Base-by-base conservation (phyloP, 2,888 invertebrate species). In the Carpatolechia fugitivella region DNA sequence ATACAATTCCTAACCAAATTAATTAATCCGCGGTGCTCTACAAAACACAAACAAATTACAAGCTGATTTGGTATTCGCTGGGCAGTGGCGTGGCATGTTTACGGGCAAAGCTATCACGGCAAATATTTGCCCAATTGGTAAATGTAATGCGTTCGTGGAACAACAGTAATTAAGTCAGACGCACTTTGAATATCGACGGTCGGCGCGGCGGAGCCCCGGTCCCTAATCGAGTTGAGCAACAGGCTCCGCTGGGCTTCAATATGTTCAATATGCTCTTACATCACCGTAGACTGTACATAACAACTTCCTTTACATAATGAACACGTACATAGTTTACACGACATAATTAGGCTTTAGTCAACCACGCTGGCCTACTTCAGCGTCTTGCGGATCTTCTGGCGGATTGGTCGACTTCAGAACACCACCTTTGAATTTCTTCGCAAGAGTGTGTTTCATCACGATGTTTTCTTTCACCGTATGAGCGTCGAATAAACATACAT, bases 211-310 rank as follows among this genome's bases (percentile, higher is more conserved):
- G 31, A 51, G 33, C 46, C 31, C 29, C 35, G 38, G 16, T 57
- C 48, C 38, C 61, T 72, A 72, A 72, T 72, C 69, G 65, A 59
- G 64, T 67, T 60, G 62, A 68, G 73, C 68, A 73, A 72, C 72
- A 72, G 70, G 72, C 70, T 70, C 61, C 68, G 56, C 51, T 49
- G 65, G 63, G 63, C 60, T 60, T 60, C 47, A 16, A 41, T 33
- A 8, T 6, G n/a, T n/a, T n/a, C 3, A 10, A 33, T 8, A n/a
- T 33, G 33, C 3, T 33, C 8, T 8, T 33, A 33, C 33, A 10
- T 33, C 33, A 33, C 33, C n/a, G n/a, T n/a, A 33, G 2, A 33
- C 3, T 3, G n/a, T 33, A n/a, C 8, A 33, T 33, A 8, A 10
- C 24, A n/a, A n/a, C 24, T 24, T 6, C 3, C 24, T 24, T 24